These are phyloP conservation scores for Loris lydekkerianus DNA, from an alignment of 2,797 vertebrate species.

Conservation along the genomic window DNA sequence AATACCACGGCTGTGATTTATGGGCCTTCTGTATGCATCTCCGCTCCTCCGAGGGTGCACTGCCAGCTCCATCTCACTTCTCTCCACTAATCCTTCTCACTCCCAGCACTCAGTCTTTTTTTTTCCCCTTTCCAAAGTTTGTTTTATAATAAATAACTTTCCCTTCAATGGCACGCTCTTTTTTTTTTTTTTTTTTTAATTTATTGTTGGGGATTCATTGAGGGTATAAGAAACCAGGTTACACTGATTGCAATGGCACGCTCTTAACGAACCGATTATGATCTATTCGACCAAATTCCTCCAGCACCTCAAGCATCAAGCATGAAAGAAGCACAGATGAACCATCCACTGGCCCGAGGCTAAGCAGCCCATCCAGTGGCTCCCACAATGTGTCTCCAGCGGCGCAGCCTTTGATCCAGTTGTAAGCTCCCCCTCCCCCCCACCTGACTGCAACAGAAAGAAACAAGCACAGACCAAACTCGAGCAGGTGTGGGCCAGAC, in stretches of 20 bases:
- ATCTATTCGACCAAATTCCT: not conserved
- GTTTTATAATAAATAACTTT: not conserved
- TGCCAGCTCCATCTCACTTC: not conserved
- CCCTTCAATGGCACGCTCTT: not conserved
- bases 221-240: no score
- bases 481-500: not conserved
- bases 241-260: no score
- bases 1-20: slow-evolving; percentile 53
- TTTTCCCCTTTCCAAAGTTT: not conserved
- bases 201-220: no score
- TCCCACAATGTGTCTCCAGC: no score
- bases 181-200: no score
- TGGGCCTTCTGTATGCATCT: not conserved
- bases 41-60: not conserved
- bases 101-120: not conserved
- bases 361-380: not conserved
- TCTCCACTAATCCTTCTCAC: not conserved
- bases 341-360: rapidly evolving
- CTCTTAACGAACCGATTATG: not conserved
- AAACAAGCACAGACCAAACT: no score
- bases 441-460: no score
- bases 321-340: not conserved
- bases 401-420: not conserved
- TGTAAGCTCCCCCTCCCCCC: not conserved
- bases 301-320: no score